Base-by-base conservation (phyloP, 2,797 vertebrate genomes). In the Cossypha polioptera region DNA sequence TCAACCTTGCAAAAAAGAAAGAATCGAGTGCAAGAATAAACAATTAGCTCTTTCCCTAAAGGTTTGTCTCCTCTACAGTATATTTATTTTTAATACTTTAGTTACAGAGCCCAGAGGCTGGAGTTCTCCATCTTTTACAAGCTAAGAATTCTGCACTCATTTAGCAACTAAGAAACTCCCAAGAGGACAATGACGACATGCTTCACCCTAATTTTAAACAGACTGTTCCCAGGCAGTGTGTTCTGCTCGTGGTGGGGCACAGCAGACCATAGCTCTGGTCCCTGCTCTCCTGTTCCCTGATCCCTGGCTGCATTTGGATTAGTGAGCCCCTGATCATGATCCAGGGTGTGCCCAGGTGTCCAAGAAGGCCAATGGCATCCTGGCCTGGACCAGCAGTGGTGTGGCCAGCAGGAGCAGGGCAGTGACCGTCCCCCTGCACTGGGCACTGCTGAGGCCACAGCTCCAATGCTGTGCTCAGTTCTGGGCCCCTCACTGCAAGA, bases 11-110 rank as follows among this genome's bases (percentile, higher is more conserved):
- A 72, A 90, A 91, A 84, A 11, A 92, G 19, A 82, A 90, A 67
- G 28, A 59, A 73, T 55, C 17, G 36, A 71, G 35, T 71, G 22
- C 31, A 69, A 71, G 45, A 85, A 68, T 63, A 87, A 94, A 75
- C 67, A 65, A 81, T 81, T 81, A 92, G 35, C 43, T 81, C 35
- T 59, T 88, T 93, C 81, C 76, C 58, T 90, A 53, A 84, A 77
- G 48, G 51, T 88, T 87, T 82, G 31, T 72, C 66, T 95, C 62
- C 53, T 80, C 63, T 92, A 65, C 51, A 57, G 20, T 48, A 9
- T 94, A 81, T 88, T 95, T 93, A 92, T 95, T 87, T 92, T 94
- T 90, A 91, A 89, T 92, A 78, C 45, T 89, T 66, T 38, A 68
- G 65, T 72, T 91, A 81, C 86, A 95, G 71, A 92, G 36, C 40